Percentiles rank a stretch among this genome's conserved stretches.
Conservation (phyloP, 2,888 invertebrate species). For the Ferrisia virgata region DNA sequence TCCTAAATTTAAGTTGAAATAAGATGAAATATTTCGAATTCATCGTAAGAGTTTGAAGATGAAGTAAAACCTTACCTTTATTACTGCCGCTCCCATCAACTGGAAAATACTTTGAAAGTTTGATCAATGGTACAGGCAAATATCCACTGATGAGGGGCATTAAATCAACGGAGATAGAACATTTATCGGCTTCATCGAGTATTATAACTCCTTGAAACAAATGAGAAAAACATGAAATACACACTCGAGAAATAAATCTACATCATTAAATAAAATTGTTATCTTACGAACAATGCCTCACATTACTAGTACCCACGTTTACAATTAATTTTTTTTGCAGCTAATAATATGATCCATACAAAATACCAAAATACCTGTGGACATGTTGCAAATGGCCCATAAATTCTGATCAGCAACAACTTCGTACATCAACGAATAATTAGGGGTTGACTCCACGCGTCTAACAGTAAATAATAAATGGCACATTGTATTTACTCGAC, state of each 20-base stretch:
- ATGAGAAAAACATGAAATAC: not conserved
- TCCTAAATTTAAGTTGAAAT: not conserved
- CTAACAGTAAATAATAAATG: constrained; percentile 73
- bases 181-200: constrained; percentile 63
- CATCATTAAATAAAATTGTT: not conserved
- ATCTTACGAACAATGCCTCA: not conserved
- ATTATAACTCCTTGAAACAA: constrained; percentile 62
- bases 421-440: constrained; percentile 80
- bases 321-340: not conserved
- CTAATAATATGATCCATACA: not conserved
- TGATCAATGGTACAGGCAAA: constrained; percentile 80
- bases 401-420: constrained; percentile 86
- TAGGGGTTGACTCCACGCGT: constrained; percentile 53
- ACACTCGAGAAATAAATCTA: not conserved
- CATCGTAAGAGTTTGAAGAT: too few species aligned
- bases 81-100: constrained; percentile 56
- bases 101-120: constrained; percentile 85
- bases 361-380: constrained; percentile 31
- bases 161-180: constrained; percentile 78
- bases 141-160: constrained; percentile 91
- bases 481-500: constrained; percentile 84
- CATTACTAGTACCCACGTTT: not conserved
- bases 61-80: too few species aligned
- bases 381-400: constrained; percentile 75
- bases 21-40: constrained; percentile 50